Conservation (phyloP, 2,888 invertebrate species). For the Papilio gigon region DNA sequence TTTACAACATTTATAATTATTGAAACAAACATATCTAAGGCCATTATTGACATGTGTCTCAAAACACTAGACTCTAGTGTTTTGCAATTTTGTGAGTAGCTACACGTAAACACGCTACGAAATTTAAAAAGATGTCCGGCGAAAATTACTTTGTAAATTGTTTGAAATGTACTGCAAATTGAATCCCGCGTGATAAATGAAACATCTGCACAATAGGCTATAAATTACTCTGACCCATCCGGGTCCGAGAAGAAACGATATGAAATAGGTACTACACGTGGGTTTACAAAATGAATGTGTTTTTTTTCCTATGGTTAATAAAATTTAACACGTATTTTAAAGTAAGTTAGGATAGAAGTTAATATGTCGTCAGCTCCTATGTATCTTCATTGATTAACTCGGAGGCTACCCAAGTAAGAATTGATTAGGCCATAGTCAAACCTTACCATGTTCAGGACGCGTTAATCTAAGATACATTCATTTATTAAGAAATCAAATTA, state of each 20-base stretch:
- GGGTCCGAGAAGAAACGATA: slow-evolving; percentile 13
- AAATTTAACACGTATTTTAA: neutral
- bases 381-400: too few species aligned
- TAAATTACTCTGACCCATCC: slow-evolving; percentile 31
- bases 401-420: too few species aligned
- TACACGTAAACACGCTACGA: neutral
- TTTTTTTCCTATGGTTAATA: neutral
- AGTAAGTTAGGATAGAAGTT: neutral
- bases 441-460: too few species aligned
- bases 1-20: too few species aligned
- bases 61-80: too few species aligned
- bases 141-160: slow-evolving; percentile 20
- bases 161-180: slow-evolving; percentile 26
- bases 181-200: slow-evolving; percentile 26
- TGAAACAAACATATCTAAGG: too few species aligned
- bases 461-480: too few species aligned
- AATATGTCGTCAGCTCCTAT: too few species aligned
- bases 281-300: slow-evolving; percentile 1
- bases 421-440: too few species aligned
- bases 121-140: slow-evolving; percentile 4
- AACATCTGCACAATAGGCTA: slow-evolving; percentile 36
- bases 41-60: too few species aligned
- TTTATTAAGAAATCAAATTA: too few species aligned
- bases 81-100: too few species aligned
- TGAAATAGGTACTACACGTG: slow-evolving; percentile 16